A percentile compares a stretch with the other conserved stretches of the same genome.
Conservation (phyloP, 2,888 invertebrate genomes). For the Hipparchia sbordonii region DNA sequence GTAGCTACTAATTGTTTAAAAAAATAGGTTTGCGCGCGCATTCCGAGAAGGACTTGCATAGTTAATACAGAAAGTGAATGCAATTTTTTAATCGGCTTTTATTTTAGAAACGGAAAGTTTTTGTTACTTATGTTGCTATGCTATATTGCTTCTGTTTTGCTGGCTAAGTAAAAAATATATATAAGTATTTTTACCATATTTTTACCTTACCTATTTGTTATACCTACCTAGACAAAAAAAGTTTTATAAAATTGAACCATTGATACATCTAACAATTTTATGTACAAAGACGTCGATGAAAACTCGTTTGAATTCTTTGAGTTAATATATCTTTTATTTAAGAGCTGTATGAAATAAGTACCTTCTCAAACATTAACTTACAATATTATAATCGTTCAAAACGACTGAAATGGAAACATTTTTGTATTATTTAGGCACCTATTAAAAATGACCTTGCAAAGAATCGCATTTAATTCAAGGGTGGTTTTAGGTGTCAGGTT, state of each 20-base stretch:
- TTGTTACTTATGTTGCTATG: constrained; percentile 12
- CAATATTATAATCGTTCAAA: neutral
- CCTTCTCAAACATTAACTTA: too few relatives aligned
- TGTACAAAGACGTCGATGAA: too few relatives aligned
- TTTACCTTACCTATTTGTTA: too few relatives aligned
- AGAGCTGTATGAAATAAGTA: too few relatives aligned
- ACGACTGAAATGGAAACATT: neutral
- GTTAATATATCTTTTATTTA: too few relatives aligned
- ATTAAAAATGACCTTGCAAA: neutral
- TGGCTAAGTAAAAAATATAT: neutral
- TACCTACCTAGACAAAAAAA: too few relatives aligned
- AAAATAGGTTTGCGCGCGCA: constrained; percentile 38
- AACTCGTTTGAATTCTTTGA: too few relatives aligned
- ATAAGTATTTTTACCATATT: neutral
- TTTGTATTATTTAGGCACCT: neutral
- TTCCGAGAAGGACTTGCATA: constrained; percentile 71
- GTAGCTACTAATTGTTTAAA: constrained; percentile 41
- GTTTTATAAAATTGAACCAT: too few relatives aligned
- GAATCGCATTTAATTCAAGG: constrained; percentile 27
- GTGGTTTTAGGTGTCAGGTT: constrained; percentile 55
- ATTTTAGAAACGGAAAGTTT: constrained; percentile 49
- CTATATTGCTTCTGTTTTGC: constrained; percentile 6
- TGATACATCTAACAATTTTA: too few relatives aligned
- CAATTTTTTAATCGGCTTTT: constrained; percentile 39
- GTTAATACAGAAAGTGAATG: constrained; percentile 46